phyloP scores from a whole-genome alignment of 37 sponge, comb jelly and placozoan genomes.

The Dysidea cf. avara region DNA sequence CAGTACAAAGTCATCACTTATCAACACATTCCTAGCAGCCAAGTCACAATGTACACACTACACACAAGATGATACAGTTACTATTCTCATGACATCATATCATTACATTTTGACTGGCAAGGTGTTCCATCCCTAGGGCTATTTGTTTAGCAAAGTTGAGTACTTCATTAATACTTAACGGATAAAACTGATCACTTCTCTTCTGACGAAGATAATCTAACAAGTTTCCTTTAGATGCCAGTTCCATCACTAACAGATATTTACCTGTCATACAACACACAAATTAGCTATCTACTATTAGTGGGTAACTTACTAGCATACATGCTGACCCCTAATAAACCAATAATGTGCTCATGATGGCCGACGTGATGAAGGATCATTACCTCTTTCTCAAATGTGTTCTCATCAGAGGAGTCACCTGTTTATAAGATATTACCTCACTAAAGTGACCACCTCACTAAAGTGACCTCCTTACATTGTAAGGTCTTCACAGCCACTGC shows the following conservation, averaged over 20 bases:
- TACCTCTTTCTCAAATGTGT: constrained; percentile 36
- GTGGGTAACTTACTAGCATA: constrained; percentile 5
- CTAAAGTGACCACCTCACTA: too few relatives aligned
- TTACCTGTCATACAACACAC: constrained; percentile 10
- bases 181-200: constrained; percentile 9
- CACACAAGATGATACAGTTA: background rate
- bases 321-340: constrained; percentile 32
- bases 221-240: constrained; percentile 33
- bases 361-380: constrained; percentile 48
- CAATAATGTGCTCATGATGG: constrained; percentile 39
- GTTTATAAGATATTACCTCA: background rate
- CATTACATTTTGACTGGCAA: constrained; percentile 29
- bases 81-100: too few relatives aligned
- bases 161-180: constrained; percentile 4
- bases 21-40: constrained; percentile 60
- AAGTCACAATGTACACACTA: constrained; percentile 54
- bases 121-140: constrained; percentile 41
- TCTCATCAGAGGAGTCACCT: constrained; percentile 23
- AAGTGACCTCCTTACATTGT: constrained; percentile 21
- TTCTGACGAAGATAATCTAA: constrained; percentile 38
- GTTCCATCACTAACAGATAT: constrained; percentile 40
- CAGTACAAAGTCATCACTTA: constrained; percentile 17
- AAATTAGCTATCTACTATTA: background rate
- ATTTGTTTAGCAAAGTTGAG: constrained; percentile 42
- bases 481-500: constrained; percentile 54